Evolutionary conservation across 2,113 vertebrate genomes (phyloP).

Genomic region (Poeciliopsis occidentalis): DNA sequence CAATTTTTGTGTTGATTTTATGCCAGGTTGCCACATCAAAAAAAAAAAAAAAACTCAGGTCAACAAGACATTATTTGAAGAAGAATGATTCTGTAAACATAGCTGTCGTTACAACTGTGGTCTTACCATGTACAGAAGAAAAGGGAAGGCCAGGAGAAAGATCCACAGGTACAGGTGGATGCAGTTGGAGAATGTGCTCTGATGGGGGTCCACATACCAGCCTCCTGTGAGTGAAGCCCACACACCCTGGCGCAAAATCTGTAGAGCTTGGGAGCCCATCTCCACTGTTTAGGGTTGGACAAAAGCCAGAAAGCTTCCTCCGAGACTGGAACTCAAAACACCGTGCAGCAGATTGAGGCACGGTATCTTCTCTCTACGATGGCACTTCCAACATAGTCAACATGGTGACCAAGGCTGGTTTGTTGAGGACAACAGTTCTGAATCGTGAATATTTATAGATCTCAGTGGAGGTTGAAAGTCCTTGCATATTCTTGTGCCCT

Average conservation of each 20-base stretch:
- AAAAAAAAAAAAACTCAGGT: background rate
- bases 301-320: conserved; percentile 46
- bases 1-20: background rate
- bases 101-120: background rate
- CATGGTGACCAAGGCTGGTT: conserved; percentile 63
- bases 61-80: background rate
- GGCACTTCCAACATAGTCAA: conserved; percentile 74
- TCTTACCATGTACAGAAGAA: conserved; percentile 91
- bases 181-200: conserved; percentile 94
- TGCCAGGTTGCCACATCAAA: background rate
- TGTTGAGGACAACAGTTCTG: conserved; percentile 60
- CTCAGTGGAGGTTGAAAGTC: conserved; percentile 57
- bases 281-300: conserved; percentile 55
- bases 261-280: conserved; percentile 88
- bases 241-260: conserved; percentile 91
- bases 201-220: conserved; percentile 94
- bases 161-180: conserved; percentile 94
- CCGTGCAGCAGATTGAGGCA: conserved; percentile 65
- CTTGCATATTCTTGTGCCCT: conserved; percentile 65
- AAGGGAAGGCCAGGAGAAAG: conserved; percentile 88
- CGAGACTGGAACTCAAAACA: conserved; percentile 57
- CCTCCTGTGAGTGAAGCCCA: conserved; percentile 92
- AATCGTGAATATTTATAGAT: conserved; percentile 42
- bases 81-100: background rate
- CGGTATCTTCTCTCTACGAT: conserved; percentile 68